Base-by-base conservation (phyloP, 1,140 invertebrate species). In the Muscidifurax raptorellus region DNA sequence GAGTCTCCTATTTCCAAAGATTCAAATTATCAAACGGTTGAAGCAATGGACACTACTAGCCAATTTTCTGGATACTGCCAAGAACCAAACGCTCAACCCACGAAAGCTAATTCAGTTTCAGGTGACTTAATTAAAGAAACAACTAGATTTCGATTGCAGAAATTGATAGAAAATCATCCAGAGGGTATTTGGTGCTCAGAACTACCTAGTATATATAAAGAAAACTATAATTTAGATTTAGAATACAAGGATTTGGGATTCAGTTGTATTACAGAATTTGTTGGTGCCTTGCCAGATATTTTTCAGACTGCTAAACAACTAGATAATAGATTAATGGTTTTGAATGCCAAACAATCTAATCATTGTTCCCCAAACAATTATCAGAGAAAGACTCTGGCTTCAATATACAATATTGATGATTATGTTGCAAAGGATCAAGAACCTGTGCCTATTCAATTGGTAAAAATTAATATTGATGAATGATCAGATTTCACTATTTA, bases 151-250 rank as follows among this genome's bases (percentile, higher is more conserved):
- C 86, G 91, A 79, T 85, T 93, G n/a, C 44, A 89, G 71, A 87
- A 91, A 69, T 85, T 93, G 9, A 84, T 93, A 15, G 36, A 89
- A 27, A 89, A 90, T 36, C 22, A 89, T 87, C 87, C 89, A 13
- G 79, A 92, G 36, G 92, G 92, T 6, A 93, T 93, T 32, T 91
- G 89, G 90, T 92, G 92, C 81, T 86, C 90, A 0, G 88, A 92
- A 0, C 30, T 93, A 2, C 91, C 92, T 0, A 75, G 85, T 2
- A 40, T 87, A 12, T 93, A 92, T 83, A 22, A 86, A 12, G 66
- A 89, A 25, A 88, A 90, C 40, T 92, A 92, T 74, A 88, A 87
- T 1, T 27, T 91, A 13, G 28, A 80, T 1, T 85, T 93, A 10
- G 89, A 91, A 75, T 93, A 91, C 28, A 22, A 40, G 18, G 89